Conservation (phyloP, 2,888 invertebrate genomes). For the Azorinus chamasolen region DNA sequence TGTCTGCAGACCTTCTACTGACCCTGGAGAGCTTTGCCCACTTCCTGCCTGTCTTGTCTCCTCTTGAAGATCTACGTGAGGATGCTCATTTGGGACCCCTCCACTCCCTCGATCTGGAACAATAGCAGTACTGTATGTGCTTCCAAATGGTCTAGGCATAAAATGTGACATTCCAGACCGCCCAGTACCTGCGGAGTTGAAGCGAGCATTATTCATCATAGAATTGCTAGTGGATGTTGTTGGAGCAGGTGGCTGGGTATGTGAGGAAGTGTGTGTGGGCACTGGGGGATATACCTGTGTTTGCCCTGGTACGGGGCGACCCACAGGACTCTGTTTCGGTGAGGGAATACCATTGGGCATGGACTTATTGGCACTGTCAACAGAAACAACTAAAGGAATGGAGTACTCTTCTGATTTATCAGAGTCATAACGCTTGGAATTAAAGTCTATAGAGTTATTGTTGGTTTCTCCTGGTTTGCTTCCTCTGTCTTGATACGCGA, state of each 20-base stretch:
- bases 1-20: constrained; percentile 76
- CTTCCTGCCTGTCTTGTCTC: constrained; percentile 82
- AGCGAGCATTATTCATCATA: constrained; percentile 23
- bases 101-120: constrained; percentile 57
- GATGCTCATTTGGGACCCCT: constrained; percentile 61
- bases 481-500: constrained; percentile 84
- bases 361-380: constrained; percentile 56
- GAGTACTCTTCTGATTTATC: constrained; percentile 66
- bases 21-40: constrained; percentile 83
- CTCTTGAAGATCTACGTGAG: constrained; percentile 75
- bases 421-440: constrained; percentile 29
- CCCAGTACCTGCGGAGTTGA: constrained; percentile 47
- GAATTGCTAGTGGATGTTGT: constrained; percentile 12
- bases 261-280: constrained; percentile 1
- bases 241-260: constrained; percentile 12
- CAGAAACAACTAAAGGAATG: constrained; percentile 65
- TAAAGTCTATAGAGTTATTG: constrained; percentile 62
- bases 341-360: constrained; percentile 62
- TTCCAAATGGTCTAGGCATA: constrained; percentile 81
- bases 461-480: constrained; percentile 57
- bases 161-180: constrained; percentile 73
- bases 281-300: constrained; percentile 1
- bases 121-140: constrained; percentile 76
- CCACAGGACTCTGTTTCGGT: constrained; percentile 51
- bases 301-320: constrained; percentile 29